A percentile compares a stretch with the other conserved stretches of the same genome.
Conservation (phyloP, 2,113 vertebrate genomes). For the Pedionomus torquatus region DNA sequence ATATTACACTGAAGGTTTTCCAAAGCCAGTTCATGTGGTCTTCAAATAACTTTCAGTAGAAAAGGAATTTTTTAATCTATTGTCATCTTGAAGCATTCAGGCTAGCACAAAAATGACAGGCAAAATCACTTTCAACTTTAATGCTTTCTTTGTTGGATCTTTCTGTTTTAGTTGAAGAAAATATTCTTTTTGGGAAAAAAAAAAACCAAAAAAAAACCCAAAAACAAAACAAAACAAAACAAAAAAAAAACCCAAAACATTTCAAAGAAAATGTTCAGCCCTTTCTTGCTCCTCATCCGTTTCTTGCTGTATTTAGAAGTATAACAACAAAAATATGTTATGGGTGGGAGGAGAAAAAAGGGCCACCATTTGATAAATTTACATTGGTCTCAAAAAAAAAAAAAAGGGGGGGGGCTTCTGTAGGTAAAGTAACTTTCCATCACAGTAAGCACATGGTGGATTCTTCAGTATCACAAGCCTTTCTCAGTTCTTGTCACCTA, state of each 20-base stretch:
- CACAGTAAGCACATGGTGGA: background rate
- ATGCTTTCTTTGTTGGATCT: background rate
- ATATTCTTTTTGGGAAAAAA: background rate
- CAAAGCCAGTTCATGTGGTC: background rate
- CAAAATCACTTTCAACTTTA: background rate
- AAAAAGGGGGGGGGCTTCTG: background rate
- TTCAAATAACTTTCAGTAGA: background rate
- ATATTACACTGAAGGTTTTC: background rate
- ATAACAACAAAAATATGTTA: background rate
- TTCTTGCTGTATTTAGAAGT: background rate
- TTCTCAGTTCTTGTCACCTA: accelerated
- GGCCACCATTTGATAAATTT: background rate
- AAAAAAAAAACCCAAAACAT: background rate
- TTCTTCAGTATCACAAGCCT: background rate
- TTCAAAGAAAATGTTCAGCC: background rate
- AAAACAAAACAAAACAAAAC: background rate
- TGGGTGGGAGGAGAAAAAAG: background rate
- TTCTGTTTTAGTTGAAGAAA: background rate
- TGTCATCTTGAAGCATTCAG: background rate
- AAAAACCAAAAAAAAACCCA: background rate
- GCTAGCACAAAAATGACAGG: background rate
- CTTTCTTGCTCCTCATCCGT: background rate
- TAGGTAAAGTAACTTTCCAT: background rate
- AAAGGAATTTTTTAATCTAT: background rate
- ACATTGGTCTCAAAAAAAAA: background rate